These are phyloP conservation scores for Augochlorella aurata DNA, from an alignment of 2,888 invertebrate species.

Conservation along the genomic window DNA sequence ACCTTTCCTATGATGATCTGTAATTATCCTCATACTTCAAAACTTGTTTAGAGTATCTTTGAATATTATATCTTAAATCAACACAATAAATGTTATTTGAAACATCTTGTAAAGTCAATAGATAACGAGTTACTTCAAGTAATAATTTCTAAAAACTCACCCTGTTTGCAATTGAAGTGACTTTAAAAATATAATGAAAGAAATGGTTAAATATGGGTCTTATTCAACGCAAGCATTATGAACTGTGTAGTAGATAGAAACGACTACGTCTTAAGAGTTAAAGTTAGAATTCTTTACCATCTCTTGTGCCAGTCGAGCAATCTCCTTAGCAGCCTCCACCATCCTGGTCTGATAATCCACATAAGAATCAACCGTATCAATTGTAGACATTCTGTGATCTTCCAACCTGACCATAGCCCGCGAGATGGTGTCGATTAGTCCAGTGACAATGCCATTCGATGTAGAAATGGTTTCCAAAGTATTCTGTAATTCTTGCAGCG, in stretches of 20 bases:
- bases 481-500: constrained; percentile 90
- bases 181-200: too few relatives aligned
- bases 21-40: too few relatives aligned
- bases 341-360: constrained; percentile 99
- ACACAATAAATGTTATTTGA: too few relatives aligned
- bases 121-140: too few relatives aligned
- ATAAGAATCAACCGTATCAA: constrained; percentile 89
- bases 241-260: background rate
- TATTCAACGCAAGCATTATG: too few relatives aligned
- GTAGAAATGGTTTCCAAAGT: constrained; percentile 92
- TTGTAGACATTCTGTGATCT: constrained; percentile 88
- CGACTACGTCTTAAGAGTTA: background rate
- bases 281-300: constrained; percentile 85
- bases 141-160: too few relatives aligned
- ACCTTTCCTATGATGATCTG: too few relatives aligned
- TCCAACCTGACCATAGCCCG: constrained; percentile 92
- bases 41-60: too few relatives aligned
- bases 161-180: too few relatives aligned
- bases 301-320: constrained; percentile 95
- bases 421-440: constrained; percentile 94
- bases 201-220: too few relatives aligned
- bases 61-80: too few relatives aligned
- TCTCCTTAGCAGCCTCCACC: constrained; percentile 97
- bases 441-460: constrained; percentile 94
- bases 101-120: too few relatives aligned